Evolutionary conservation across 1,140 invertebrate genomes (phyloP).

Genomic region (Hydropsyche tenuis): DNA sequence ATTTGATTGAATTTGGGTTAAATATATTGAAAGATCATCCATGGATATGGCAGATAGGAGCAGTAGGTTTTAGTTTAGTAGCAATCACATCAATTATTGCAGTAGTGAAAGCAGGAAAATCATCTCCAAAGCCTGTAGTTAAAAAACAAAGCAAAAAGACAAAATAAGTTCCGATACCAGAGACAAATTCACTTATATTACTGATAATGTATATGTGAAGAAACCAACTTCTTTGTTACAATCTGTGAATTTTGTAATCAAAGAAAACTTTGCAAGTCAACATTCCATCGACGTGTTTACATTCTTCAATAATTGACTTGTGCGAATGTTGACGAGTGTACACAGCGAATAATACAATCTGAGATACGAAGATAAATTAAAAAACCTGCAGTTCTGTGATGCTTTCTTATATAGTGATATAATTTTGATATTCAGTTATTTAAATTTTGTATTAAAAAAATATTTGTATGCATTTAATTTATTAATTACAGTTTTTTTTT

Average conservation of each 20-base stretch:
- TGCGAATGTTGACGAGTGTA: no score
- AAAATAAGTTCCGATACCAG: constrained; percentile 56
- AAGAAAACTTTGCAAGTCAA: not conserved
- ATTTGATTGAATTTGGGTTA: constrained; percentile 61
- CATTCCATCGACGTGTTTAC: no score
- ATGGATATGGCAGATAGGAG: constrained; percentile 71
- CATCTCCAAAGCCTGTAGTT: constrained; percentile 59
- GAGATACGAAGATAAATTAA: no score
- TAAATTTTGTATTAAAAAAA: not conserved
- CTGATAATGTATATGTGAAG: not conserved
- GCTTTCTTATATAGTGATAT: no score
- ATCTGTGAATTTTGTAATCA: not conserved
- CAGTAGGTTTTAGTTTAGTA: constrained; percentile 66
- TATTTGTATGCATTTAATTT: constrained; percentile 1
- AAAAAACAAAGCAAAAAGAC: constrained; percentile 65
- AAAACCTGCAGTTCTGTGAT: no score
- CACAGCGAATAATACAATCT: no score
- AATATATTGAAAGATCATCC: constrained; percentile 71
- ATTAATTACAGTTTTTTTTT: not conserved
- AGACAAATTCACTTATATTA: not conserved
- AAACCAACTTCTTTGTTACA: not conserved
- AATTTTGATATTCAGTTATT: no score
- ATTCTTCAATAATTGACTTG: no score
- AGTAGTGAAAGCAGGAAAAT: constrained; percentile 60
- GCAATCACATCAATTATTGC: constrained; percentile 64